Evolutionary conservation across 1,140 invertebrate genomes (phyloP).

Genomic region (Microplitis demolitor): DNA sequence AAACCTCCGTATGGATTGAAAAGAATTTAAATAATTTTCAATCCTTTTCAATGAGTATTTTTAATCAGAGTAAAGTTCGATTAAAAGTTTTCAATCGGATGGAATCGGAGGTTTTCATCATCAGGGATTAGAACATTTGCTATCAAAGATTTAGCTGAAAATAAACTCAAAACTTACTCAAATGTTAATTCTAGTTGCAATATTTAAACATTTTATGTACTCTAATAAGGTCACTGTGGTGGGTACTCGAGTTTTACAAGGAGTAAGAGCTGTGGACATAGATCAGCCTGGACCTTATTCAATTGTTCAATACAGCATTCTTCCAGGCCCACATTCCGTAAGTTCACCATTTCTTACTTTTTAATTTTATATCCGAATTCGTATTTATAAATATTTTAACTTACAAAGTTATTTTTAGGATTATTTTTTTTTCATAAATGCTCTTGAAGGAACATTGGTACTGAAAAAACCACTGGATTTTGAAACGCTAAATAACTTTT

Average conservation of each 20-base stretch:
- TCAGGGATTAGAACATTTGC: too few relatives aligned
- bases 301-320: conserved; percentile 83
- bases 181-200: too few relatives aligned
- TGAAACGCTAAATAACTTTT: conserved; percentile 81
- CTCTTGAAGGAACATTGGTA: conserved; percentile 83
- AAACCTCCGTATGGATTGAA: too few relatives aligned
- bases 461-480: conserved; percentile 82
- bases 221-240: conserved; percentile 72
- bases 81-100: too few relatives aligned
- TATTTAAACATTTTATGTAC: background rate
- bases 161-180: too few relatives aligned
- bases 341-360: conserved; percentile 37
- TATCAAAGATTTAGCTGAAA: too few relatives aligned
- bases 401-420: conserved; percentile 62
- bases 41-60: too few relatives aligned
- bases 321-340: conserved; percentile 77
- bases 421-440: conserved; percentile 81
- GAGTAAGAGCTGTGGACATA: conserved; percentile 78
- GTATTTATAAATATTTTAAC: conserved; percentile 6
- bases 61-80: too few relatives aligned
- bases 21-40: too few relatives aligned
- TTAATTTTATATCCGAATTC: conserved; percentile 4
- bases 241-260: conserved; percentile 78
- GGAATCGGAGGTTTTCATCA: too few relatives aligned
- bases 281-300: conserved; percentile 90